A percentile compares a stretch with the other conserved stretches of the same genome.
These are phyloP conservation scores for Antechinus flavipes DNA, from an alignment of 2,113 vertebrate genomes.

Conservation along the genomic window DNA sequence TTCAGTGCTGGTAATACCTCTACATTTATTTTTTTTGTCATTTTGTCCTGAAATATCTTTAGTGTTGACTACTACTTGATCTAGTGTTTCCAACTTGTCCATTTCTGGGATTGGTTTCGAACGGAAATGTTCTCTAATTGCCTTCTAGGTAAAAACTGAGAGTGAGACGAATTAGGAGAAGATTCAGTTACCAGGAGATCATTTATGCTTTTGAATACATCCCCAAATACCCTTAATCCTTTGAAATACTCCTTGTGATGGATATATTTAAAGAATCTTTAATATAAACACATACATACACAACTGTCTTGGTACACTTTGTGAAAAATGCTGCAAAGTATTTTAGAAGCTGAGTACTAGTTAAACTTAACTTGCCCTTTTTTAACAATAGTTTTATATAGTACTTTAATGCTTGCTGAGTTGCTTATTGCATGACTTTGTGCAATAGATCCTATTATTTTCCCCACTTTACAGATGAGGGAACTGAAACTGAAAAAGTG, in stretches of 20 bases:
- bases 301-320: neutral
- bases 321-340: neutral
- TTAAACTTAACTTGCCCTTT: neutral
- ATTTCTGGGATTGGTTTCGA: neutral
- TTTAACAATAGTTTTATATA: neutral
- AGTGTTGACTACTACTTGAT: neutral
- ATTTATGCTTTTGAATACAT: neutral
- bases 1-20: neutral
- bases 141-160: neutral
- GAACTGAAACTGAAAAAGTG: neutral
- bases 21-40: neutral
- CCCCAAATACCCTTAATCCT: neutral
- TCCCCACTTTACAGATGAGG: neutral
- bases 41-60: neutral
- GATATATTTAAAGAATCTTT: neutral
- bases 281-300: neutral
- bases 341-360: neutral
- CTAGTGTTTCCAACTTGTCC: neutral
- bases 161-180: neutral
- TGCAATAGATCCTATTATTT: neutral
- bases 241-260: neutral
- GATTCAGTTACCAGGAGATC: neutral
- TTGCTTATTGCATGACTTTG: neutral
- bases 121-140: neutral
- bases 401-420: neutral